Evolutionary conservation across 35 echinoderm and acorn worm genomes (phyloP).

Genomic region (Heliocidaris erythrogramma): DNA sequence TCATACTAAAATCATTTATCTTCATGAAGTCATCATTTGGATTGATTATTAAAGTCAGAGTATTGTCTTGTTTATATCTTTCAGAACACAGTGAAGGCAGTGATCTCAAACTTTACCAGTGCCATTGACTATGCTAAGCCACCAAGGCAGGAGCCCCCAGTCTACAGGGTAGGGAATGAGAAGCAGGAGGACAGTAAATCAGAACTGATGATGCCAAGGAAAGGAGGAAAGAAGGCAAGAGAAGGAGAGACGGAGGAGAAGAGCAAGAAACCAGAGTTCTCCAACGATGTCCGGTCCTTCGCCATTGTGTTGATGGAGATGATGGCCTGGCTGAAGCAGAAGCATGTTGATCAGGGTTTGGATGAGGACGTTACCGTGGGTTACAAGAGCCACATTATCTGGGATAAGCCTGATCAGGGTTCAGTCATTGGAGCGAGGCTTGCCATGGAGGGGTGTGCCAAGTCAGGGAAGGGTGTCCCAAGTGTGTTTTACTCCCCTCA

Average conservation of each 20-base stretch:
- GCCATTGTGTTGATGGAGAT: conserved; percentile 75
- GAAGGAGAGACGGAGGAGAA: conserved; percentile 20
- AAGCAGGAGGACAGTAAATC: background rate
- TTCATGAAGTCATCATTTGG: background rate
- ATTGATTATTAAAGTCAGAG: background rate
- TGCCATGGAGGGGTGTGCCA: background rate
- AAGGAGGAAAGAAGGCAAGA: too few species aligned
- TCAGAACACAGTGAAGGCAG: conserved; percentile 71
- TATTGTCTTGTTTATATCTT: conserved; percentile 15
- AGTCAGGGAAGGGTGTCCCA: background rate
- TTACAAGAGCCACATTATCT: background rate
- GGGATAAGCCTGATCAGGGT: conserved; percentile 25
- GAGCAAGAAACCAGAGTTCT: conserved; percentile 55
- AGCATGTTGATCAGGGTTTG: conserved; percentile 54
- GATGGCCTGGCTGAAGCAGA: conserved; percentile 64
- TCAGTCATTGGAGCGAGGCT: background rate
- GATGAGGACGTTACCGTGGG: conserved; percentile 32
- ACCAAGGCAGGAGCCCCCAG: conserved; percentile 27
- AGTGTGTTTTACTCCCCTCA: conserved; percentile 23
- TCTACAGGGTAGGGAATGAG: background rate
- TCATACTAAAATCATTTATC: too few species aligned
- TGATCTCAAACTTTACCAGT: conserved; percentile 78
- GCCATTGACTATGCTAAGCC: conserved; percentile 66
- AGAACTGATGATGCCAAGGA: conserved; percentile 17
- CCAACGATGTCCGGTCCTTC: conserved; percentile 78